Base-by-base conservation (phyloP, 2,888 invertebrate species). In the Drosophila borborema region DNA sequence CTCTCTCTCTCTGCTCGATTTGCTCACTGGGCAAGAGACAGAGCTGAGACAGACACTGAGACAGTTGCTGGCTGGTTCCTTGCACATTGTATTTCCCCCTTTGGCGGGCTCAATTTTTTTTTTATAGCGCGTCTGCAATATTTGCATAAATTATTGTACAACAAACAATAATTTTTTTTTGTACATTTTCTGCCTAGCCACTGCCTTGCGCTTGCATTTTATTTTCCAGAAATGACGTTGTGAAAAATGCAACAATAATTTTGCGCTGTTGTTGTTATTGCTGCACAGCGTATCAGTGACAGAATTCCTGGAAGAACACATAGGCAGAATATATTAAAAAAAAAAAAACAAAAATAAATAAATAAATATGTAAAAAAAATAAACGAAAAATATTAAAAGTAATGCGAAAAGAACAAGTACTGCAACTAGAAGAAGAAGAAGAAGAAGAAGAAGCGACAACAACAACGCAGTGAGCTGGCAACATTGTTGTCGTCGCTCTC, bases 301-400 rank as follows among this genome's bases (percentile, higher is more conserved):
- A 85, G 79, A 84, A 91, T 91, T 91, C 91, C 91, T 83, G 91
- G 91, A 92, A 92, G 86, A 89, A 79, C 84, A 85, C 86, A 89
- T 85, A 74, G 81, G 89, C 84, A 84, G 87, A 86, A 88, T 59
- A 55, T 55, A 20, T 14, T 28, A 0, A 6, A 53, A 65, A 45
- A 61, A n/a, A n/a, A n/a, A n/a, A n/a, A n/a, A n/a, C n/a, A n/a
- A n/a, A n/a, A n/a, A n/a, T n/a, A n/a, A n/a, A 49, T 62, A 67
- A 31, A 23, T 45, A 51, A 23, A 31, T 38, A 43, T 43, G 18
- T 9, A 61, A 28, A 20, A 41, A 62, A 56, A 64, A 60, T 43
- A 69, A 64, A 36, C 23, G 51, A 23, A 53, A 41, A 36, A 36
- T 45, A 12, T 43, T 64, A 74, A 40, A 72, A 75, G 64, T 59